These are phyloP conservation scores for Melikaiella ostensackeni DNA, from an alignment of 2,888 invertebrate species.

Conservation along the genomic window DNA sequence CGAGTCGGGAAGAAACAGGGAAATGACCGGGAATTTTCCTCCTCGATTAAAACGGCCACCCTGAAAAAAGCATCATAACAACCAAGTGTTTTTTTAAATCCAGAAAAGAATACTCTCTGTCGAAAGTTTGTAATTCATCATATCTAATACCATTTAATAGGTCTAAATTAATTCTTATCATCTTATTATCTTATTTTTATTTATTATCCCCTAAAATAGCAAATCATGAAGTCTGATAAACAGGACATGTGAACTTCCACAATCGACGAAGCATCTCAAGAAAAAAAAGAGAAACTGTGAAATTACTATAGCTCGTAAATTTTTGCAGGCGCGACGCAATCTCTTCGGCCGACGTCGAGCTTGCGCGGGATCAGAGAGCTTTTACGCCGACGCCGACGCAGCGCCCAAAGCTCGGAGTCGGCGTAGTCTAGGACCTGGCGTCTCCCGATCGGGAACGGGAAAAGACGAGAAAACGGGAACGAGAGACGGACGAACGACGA, in stretches of 20 bases:
- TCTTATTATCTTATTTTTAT: neutral
- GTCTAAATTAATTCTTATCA: neutral
- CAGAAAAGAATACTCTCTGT: too few species aligned
- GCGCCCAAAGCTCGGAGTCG: conserved; percentile 66
- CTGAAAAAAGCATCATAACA: too few species aligned
- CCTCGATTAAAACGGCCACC: too few species aligned
- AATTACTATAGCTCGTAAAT: neutral
- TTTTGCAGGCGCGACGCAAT: conserved; percentile 13
- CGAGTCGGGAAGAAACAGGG: too few species aligned
- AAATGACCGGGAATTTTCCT: too few species aligned
- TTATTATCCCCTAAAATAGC: neutral
- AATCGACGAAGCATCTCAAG: neutral
- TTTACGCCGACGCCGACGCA: conserved; percentile 70
- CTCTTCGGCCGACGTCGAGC: conserved; percentile 50
- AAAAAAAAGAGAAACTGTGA: conserved; percentile 1
- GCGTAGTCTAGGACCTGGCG: conserved; percentile 72
- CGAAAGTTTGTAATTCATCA: too few species aligned
- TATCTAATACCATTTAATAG: neutral
- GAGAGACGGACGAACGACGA: conserved; percentile 41
- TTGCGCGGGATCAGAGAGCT: conserved; percentile 65
- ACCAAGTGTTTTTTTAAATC: too few species aligned
- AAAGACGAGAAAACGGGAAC: conserved; percentile 45
- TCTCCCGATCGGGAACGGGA: conserved; percentile 70
- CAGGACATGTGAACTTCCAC: neutral
- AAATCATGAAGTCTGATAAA: neutral